Conservation (phyloP, 2,888 invertebrate species). For the Osmoderma eremita region DNA sequence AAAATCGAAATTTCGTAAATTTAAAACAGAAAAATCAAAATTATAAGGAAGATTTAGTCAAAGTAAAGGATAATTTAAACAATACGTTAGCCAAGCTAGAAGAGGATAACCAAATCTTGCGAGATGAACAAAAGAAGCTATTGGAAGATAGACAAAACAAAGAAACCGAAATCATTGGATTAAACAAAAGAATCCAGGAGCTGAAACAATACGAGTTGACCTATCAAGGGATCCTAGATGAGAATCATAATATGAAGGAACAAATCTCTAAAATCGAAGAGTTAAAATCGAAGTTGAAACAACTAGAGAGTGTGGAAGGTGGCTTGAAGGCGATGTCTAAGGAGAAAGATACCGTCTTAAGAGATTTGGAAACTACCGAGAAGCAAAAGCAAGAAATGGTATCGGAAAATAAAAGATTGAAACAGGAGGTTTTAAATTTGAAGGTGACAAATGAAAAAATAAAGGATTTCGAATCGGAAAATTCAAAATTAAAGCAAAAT, state of each 20-base stretch:
- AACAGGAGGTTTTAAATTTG: slow-evolving; percentile 35
- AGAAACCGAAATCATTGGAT: neutral
- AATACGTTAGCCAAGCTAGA: neutral
- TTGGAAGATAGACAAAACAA: neutral
- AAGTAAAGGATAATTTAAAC: neutral
- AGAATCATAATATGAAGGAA: slow-evolving; percentile 48
- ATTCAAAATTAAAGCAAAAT: slow-evolving; percentile 36
- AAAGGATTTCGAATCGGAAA: slow-evolving; percentile 41
- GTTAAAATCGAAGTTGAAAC: slow-evolving; percentile 27
- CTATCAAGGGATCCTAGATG: slow-evolving; percentile 38
- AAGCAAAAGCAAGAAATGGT: slow-evolving; percentile 30
- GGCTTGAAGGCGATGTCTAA: slow-evolving; percentile 6
- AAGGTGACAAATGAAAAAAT: slow-evolving; percentile 34
- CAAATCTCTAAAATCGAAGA: slow-evolving; percentile 46
- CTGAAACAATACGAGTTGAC: slow-evolving; percentile 29
- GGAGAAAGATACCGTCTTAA: neutral
- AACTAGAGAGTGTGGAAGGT: neutral
- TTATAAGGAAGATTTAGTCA: neutral
- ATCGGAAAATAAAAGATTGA: slow-evolving; percentile 35
- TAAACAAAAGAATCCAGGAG: slow-evolving; percentile 20
- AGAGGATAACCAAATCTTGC: neutral
- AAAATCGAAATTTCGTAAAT: slow-evolving; percentile 43
- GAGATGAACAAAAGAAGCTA: neutral
- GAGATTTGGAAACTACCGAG: slow-evolving; percentile 10
- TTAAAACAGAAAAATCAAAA: slow-evolving; percentile 18